Evolutionary conservation across 2,888 invertebrate genomes (phyloP).

Genomic region (Syritta pipiens): DNA sequence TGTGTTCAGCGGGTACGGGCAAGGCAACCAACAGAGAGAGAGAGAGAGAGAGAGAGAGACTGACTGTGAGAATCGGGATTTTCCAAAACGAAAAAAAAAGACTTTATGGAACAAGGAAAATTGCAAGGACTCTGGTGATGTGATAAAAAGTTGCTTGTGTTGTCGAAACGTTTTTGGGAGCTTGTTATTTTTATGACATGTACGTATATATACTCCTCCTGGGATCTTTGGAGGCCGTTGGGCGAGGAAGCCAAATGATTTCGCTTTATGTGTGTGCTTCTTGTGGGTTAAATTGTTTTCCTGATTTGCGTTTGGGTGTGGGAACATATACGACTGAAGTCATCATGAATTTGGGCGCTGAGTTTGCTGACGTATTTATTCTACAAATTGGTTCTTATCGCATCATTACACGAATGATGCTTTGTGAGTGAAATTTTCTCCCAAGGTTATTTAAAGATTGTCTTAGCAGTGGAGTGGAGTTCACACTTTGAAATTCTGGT

Average conservation of each 20-base stretch:
- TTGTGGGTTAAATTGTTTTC: slow-evolving; percentile 1
- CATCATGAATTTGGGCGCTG: too few relatives aligned
- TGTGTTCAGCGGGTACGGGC: neutral
- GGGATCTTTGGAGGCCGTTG: neutral
- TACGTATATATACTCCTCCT: too few relatives aligned
- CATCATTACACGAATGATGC: too few relatives aligned
- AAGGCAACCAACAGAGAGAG: neutral
- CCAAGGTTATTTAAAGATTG: too few relatives aligned
- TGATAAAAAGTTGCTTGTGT: slow-evolving; percentile 43
- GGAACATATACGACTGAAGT: too few relatives aligned
- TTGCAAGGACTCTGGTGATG: slow-evolving; percentile 52
- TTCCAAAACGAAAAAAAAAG: slow-evolving; percentile 7
- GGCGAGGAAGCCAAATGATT: neutral
- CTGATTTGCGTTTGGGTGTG: neutral
- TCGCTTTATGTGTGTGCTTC: neutral
- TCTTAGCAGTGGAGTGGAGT: too few relatives aligned
- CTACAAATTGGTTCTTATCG: too few relatives aligned
- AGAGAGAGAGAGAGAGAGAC: neutral
- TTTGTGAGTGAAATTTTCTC: too few relatives aligned
- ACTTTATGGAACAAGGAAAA: slow-evolving; percentile 47
- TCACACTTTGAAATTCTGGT: too few relatives aligned
- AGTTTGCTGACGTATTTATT: too few relatives aligned
- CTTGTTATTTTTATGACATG: slow-evolving; percentile 44
- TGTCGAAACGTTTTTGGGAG: slow-evolving; percentile 23
- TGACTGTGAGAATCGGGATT: too few relatives aligned